These are phyloP conservation scores for Crepidodera aurea DNA, from an alignment of 2,888 invertebrate species.

Conservation along the genomic window DNA sequence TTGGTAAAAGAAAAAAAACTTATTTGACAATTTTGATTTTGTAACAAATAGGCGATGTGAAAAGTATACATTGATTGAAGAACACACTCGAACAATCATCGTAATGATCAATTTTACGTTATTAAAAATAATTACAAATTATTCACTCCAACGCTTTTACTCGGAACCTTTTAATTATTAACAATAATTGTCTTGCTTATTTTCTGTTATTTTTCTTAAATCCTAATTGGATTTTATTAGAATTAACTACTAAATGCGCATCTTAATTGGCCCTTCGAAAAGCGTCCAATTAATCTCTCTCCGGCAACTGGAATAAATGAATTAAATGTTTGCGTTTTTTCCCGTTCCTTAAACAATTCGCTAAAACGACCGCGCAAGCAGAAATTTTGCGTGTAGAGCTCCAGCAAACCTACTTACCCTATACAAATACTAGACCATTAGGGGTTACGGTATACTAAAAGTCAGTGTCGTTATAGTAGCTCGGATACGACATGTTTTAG, in stretches of 20 bases:
- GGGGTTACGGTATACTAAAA: background rate
- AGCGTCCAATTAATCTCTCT: constrained; percentile 21
- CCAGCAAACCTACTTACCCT: constrained; percentile 5
- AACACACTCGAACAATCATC: too few species aligned
- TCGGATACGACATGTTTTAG: too few species aligned
- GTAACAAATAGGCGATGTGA: too few species aligned
- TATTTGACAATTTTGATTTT: too few species aligned
- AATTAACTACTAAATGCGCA: constrained; percentile 12
- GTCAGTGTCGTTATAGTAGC: background rate
- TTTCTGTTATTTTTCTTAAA: background rate
- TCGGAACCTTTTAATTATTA: constrained; percentile 2
- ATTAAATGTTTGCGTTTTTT: constrained; percentile 20
- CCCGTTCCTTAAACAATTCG: background rate
- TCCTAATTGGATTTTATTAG: constrained; percentile 5
- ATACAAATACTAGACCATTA: constrained; percentile 12
- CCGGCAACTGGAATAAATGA: constrained; percentile 18
- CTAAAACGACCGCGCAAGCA: constrained; percentile 7
- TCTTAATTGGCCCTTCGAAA: constrained; percentile 18
- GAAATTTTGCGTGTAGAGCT: constrained; percentile 18
- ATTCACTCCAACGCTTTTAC: too few species aligned
- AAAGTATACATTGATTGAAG: too few species aligned
- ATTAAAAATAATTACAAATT: too few species aligned
- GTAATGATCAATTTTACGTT: too few species aligned
- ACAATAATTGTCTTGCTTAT: constrained; percentile 6
- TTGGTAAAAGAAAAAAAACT: too few species aligned